Evolutionary conservation across 2,113 vertebrate genomes (phyloP).

Genomic region (Colius striatus): DNA sequence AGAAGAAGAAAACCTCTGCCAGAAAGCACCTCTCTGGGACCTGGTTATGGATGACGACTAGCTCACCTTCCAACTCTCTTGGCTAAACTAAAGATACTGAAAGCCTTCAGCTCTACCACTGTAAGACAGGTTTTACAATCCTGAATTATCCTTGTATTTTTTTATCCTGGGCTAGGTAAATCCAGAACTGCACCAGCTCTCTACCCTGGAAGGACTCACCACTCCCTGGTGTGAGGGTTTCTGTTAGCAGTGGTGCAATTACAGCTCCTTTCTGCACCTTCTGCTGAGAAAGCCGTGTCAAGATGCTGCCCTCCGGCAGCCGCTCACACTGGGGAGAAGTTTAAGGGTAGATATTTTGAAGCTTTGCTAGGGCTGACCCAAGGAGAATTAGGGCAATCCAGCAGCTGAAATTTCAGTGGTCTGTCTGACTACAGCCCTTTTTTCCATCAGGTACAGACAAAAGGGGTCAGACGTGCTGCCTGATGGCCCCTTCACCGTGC

Average conservation of each 20-base stretch:
- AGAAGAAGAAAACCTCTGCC: neutral
- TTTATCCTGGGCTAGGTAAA: neutral
- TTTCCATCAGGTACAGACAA: accelerated
- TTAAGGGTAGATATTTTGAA: neutral
- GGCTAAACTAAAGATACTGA: neutral
- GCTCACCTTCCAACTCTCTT: neutral
- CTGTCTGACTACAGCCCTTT: neutral
- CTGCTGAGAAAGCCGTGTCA: neutral
- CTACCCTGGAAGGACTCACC: neutral
- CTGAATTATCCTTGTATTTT: neutral
- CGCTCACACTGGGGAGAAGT: neutral
- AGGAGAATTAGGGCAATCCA: neutral
- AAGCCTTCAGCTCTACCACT: neutral
- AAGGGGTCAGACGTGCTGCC: neutral
- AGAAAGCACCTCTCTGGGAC: neutral
- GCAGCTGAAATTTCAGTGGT: neutral
- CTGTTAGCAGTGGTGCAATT: neutral
- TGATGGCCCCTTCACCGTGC: neutral
- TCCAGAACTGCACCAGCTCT: neutral
- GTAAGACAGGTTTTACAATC: neutral
- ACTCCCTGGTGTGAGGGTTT: neutral
- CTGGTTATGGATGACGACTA: neutral
- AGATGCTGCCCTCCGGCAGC: neutral
- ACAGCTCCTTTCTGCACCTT: neutral
- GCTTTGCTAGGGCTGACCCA: neutral